phyloP scores from a whole-genome alignment of 2,888 invertebrate species.

The Dicyrtomina minuta region DNA sequence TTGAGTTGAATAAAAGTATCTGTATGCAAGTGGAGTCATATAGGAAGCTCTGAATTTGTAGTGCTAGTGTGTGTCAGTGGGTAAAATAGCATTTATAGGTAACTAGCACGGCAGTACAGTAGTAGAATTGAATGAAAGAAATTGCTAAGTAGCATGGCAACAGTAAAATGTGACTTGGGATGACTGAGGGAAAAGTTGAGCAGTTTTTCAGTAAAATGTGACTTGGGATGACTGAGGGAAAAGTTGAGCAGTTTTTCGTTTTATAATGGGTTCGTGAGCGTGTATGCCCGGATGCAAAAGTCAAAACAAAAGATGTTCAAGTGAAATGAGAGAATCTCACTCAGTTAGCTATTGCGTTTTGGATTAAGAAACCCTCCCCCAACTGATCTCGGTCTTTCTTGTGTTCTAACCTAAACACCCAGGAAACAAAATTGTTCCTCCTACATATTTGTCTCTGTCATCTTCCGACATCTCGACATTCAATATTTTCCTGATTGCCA shows the following conservation, averaged over 20 bases:
- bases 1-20: too few species aligned
- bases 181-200: not conserved
- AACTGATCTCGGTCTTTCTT: not conserved
- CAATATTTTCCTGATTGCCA: conserved; percentile 2
- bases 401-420: not conserved
- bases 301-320: conserved; percentile 51
- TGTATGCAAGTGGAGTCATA: too few species aligned
- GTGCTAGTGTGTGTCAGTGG: too few species aligned
- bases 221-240: not conserved
- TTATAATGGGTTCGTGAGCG: not conserved
- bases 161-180: not conserved
- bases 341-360: conserved; percentile 17
- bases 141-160: not conserved
- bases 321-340: conserved; percentile 26
- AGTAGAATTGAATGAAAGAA: too few species aligned
- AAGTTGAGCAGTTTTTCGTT: conserved; percentile 2
- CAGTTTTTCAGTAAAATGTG: too few species aligned
- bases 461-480: conserved; percentile 13
- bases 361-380: conserved; percentile 36
- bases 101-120: too few species aligned
- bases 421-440: conserved; percentile 16
- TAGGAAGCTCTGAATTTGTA: too few species aligned
- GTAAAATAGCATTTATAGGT: too few species aligned
- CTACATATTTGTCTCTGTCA: conserved; percentile 14
- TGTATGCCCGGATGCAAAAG: conserved; percentile 52